Conservation (phyloP, 2,888 invertebrate genomes). For the Spodoptera exigua region DNA sequence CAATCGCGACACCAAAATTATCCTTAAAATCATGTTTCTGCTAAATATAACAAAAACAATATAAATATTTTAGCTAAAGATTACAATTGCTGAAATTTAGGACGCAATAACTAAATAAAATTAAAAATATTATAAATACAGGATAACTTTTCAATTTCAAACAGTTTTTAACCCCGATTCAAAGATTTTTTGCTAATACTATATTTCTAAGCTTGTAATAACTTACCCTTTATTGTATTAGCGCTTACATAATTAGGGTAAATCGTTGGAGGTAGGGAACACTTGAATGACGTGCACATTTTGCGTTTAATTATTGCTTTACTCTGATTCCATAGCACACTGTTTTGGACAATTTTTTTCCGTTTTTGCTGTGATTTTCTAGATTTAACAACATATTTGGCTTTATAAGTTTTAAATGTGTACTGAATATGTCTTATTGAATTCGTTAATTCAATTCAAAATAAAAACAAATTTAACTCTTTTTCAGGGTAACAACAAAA, state of each 20-base stretch:
- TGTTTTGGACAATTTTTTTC: neutral
- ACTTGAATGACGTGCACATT: conserved; percentile 67
- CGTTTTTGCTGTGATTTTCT: neutral
- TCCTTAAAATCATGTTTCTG: neutral
- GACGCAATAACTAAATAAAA: neutral
- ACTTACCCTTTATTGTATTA: conserved; percentile 19
- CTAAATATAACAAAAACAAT: neutral
- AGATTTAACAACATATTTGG: neutral
- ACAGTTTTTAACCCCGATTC: neutral
- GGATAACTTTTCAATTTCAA: neutral
- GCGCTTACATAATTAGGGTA: conserved; percentile 39
- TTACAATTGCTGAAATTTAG: neutral
- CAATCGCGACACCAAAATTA: neutral
- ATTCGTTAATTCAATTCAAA: neutral
- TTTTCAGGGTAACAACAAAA: conserved; percentile 40
- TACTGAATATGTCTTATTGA: rapidly evolving
- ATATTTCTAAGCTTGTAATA: neutral
- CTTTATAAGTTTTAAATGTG: rapidly evolving
- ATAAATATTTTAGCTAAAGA: neutral
- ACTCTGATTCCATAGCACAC: neutral
- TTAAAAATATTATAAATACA: neutral
- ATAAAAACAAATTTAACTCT: neutral
- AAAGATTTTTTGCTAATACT: no score
- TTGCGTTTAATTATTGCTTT: conserved; percentile 65
- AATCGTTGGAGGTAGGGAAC: conserved; percentile 56